A percentile compares a stretch with the other conserved stretches of the same genome.
Conservation (phyloP, 2,797 vertebrate genomes). For the Cichlasoma orientale region DNA sequence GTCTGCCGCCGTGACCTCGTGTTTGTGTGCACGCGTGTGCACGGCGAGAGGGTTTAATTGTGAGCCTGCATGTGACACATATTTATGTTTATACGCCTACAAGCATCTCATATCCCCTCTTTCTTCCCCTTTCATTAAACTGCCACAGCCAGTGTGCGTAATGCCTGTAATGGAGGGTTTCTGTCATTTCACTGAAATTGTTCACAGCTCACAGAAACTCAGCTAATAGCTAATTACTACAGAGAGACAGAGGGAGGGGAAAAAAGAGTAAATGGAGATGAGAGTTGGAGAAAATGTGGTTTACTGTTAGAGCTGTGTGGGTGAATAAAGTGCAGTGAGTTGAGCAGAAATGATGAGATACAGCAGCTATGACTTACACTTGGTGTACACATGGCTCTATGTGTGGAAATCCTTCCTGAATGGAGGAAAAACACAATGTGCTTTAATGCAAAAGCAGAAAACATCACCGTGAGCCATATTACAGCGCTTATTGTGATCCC, state of each 20-base stretch:
- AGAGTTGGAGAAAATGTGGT: slow-evolving; percentile 28
- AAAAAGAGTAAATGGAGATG: slow-evolving; percentile 23
- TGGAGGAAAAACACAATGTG: background rate
- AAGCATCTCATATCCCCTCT: slow-evolving; percentile 27
- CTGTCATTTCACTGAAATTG: slow-evolving; percentile 63
- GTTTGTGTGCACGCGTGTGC: slow-evolving; percentile 7
- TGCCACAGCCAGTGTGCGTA: slow-evolving; percentile 30
- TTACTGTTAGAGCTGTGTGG: slow-evolving; percentile 1
- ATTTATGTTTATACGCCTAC: slow-evolving; percentile 55
- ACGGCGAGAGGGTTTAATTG: slow-evolving; percentile 24
- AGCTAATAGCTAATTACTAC: slow-evolving; percentile 70
- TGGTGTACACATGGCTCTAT: background rate
- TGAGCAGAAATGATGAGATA: slow-evolving; percentile 5
- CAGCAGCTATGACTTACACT: slow-evolving; percentile 15
- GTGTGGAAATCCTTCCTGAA: background rate
- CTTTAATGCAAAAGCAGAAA: background rate
- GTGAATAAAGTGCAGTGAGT: slow-evolving; percentile 27
- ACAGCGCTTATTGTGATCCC: background rate
- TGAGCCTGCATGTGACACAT: slow-evolving; percentile 32
- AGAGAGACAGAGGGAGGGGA: slow-evolving; percentile 18
- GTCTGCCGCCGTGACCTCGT: slow-evolving; percentile 22
- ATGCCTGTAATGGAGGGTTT: slow-evolving; percentile 64
- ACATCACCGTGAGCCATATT: background rate
- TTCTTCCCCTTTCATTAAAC: slow-evolving; percentile 50
- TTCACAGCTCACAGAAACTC: slow-evolving; percentile 66